phyloP scores from a whole-genome alignment of 1,140 invertebrate genomes.

The Protaetia brevitarsis region DNA sequence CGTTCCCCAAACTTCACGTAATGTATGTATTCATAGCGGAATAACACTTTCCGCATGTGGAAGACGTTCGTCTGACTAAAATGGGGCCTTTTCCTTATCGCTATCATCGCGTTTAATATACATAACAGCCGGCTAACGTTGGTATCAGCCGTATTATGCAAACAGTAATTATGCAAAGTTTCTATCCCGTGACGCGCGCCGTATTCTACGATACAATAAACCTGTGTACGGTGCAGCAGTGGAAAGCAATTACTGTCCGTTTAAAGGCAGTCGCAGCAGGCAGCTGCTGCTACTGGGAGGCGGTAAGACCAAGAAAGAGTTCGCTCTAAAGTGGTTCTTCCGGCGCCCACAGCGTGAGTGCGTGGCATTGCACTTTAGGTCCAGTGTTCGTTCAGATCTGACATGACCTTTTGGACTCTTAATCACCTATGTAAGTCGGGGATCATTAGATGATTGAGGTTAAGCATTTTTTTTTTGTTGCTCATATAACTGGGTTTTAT shows the following conservation, averaged over 20 bases:
- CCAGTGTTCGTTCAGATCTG: not conserved
- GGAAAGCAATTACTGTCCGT: not conserved
- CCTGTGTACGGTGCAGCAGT: conserved; percentile 1
- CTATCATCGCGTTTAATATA: conserved; percentile 4
- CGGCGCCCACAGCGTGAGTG: not conserved
- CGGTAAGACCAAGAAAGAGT: not conserved
- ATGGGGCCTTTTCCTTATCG: not conserved
- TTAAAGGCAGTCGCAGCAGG: not conserved
- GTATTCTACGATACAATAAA: not conserved
- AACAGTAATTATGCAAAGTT: conserved; percentile 15
- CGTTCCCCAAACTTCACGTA: not conserved
- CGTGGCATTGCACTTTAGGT: conserved; percentile 8
- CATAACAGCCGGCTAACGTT: not conserved
- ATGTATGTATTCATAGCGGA: not conserved
- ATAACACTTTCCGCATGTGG: conserved; percentile 1
- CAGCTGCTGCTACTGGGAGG: not conserved
- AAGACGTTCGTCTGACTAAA: not conserved
- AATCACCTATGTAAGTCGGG: not conserved
- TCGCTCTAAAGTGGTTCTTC: conserved; percentile 8
- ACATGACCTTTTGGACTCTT: not conserved
- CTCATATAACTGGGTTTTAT: not conserved
- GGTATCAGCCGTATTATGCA: not conserved
- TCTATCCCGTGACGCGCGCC: not conserved
- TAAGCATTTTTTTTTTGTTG: not conserved
- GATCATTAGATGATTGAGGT: conserved; percentile 3